Conservation (phyloP, 2,888 invertebrate species). For the Abscondita cerata region DNA sequence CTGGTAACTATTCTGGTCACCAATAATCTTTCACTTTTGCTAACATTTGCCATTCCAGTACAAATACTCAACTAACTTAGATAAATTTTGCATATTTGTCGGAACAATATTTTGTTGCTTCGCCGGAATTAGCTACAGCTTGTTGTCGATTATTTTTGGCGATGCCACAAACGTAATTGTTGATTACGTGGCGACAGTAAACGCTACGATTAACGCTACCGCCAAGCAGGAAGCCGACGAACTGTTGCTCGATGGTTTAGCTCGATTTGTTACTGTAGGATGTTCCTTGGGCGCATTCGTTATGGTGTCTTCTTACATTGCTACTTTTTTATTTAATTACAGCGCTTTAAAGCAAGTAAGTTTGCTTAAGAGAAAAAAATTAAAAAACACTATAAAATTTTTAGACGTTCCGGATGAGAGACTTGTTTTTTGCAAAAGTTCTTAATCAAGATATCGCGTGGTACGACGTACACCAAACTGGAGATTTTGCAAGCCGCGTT, state of each 20-base stretch:
- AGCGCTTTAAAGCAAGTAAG: conserved; percentile 73
- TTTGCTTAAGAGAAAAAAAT: not conserved
- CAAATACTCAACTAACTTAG: conserved; percentile 67
- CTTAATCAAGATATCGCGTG: conserved; percentile 78
- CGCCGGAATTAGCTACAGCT: conserved; percentile 70
- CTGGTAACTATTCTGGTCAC: conserved; percentile 1
- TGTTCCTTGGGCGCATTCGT: conserved; percentile 66
- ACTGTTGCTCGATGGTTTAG: conserved; percentile 61
- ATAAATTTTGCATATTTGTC: conserved; percentile 65
- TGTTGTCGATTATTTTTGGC: conserved; percentile 75
- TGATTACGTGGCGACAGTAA: conserved; percentile 40
- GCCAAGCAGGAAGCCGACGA: conserved; percentile 51
- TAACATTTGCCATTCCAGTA: conserved; percentile 62
- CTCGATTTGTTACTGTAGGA: conserved; percentile 68
- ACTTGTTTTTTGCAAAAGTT: conserved; percentile 69
- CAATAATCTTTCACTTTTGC: not conserved
- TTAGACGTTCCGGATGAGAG: conserved; percentile 69
- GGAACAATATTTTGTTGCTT: conserved; percentile 65
- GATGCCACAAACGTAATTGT: conserved; percentile 69
- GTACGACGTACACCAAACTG: conserved; percentile 75
- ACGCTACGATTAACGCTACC: not conserved
- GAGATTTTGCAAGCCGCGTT: conserved; percentile 77
- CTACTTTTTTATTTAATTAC: conserved; percentile 73
- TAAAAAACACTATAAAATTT: conserved; percentile 30
- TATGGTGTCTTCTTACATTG: conserved; percentile 68